These are phyloP conservation scores for Alauda arvensis DNA, from an alignment of 2,797 vertebrate genomes.

Conservation along the genomic window DNA sequence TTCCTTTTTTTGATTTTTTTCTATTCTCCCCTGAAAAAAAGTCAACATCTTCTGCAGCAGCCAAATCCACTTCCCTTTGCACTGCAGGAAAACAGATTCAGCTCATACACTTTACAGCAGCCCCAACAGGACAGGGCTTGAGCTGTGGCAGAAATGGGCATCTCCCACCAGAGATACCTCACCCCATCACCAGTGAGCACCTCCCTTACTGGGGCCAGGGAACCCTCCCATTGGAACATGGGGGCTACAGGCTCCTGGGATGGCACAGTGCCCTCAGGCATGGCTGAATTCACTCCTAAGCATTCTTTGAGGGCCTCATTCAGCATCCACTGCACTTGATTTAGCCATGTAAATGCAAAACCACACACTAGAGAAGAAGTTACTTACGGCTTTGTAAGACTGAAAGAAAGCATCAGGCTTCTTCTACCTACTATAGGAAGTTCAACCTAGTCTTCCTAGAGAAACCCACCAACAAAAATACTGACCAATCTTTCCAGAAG, in stretches of 20 bases:
- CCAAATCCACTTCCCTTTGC: not conserved
- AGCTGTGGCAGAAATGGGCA: not conserved
- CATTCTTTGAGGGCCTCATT: not conserved
- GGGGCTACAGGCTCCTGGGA: not conserved
- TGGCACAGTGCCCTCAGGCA: not conserved
- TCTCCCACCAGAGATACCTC: not conserved
- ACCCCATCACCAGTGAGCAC: not conserved
- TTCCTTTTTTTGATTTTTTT: not conserved
- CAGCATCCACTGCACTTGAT: accelerated
- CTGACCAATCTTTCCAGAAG: not conserved
- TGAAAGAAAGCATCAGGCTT: not conserved
- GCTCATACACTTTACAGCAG: accelerated
- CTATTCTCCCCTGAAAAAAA: not conserved
- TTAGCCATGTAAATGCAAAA: not conserved
- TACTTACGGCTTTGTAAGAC: accelerated
- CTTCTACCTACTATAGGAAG: not conserved
- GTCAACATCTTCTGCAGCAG: not conserved
- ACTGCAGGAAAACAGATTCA: not conserved
- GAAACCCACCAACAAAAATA: not conserved
- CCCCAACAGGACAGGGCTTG: not conserved
- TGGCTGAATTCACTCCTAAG: not conserved
- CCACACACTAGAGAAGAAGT: not conserved
- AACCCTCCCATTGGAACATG: not conserved
- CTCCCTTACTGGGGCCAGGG: not conserved
- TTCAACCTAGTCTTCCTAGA: not conserved